phyloP scores from a whole-genome alignment of 2,113 vertebrate species.

The Labeo catla region DNA sequence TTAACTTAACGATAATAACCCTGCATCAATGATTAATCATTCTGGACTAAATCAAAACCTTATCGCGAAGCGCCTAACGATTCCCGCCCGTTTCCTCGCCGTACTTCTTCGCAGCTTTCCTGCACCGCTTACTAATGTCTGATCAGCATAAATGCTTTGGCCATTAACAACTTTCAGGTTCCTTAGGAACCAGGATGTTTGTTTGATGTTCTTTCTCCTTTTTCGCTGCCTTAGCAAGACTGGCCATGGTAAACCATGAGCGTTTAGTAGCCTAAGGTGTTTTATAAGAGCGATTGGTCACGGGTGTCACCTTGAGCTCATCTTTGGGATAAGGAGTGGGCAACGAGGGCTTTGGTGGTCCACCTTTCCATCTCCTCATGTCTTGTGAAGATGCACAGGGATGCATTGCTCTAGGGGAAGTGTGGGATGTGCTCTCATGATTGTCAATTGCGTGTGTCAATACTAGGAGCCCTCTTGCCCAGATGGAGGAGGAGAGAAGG shows the following conservation, averaged over 20 bases:
- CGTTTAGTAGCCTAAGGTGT: neutral
- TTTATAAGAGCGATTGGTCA: no score
- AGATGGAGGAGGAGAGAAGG: conserved; percentile 97
- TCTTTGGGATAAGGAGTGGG: neutral
- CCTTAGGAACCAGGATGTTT: neutral
- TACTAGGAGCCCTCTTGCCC: conserved; percentile 92
- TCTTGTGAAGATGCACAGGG: conserved; percentile 2
- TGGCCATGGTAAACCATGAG: neutral
- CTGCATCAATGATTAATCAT: neutral
- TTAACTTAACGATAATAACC: neutral
- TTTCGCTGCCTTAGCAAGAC: neutral
- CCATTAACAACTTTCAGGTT: conserved; percentile 20
- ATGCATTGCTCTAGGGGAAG: neutral
- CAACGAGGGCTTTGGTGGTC: conserved; percentile 13
- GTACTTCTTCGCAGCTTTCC: neutral
- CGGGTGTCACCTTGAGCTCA: neutral
- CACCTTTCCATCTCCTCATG: neutral
- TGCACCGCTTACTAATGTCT: conserved; percentile 15
- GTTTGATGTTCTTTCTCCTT: neutral
- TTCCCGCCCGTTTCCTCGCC: neutral
- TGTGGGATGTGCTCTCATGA: conserved; percentile 1
- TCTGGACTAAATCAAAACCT: neutral
- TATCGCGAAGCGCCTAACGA: neutral
- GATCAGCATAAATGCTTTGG: neutral
- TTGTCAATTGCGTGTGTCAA: conserved; percentile 32